Conservation (phyloP, 1,140 invertebrate genomes). For the Aethina tumida region DNA sequence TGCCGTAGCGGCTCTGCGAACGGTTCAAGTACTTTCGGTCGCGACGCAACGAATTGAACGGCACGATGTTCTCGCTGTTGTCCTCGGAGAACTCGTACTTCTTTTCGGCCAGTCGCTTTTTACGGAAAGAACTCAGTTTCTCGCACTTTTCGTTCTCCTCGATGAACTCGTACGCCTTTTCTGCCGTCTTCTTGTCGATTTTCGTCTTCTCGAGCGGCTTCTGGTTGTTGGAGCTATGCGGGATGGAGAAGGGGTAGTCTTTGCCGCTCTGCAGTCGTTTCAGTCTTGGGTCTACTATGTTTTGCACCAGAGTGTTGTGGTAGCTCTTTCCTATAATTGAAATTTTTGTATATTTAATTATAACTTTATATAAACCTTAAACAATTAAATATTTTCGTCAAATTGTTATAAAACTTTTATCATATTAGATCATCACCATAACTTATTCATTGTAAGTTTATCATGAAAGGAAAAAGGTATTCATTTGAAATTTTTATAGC, state of each 20-base stretch:
- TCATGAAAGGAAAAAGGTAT: too few species aligned
- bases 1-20: slow-evolving; percentile 24
- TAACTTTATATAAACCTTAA: too few species aligned
- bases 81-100: slow-evolving; percentile 86
- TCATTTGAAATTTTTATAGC: too few species aligned
- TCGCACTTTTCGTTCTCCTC: slow-evolving; percentile 73
- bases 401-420: too few species aligned
- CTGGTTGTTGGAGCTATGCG: slow-evolving; percentile 24
- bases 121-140: slow-evolving; percentile 70
- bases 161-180: slow-evolving; percentile 76
- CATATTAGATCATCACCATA: too few species aligned
- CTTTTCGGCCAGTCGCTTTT: slow-evolving; percentile 75
- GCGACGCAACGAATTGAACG: slow-evolving; percentile 46
- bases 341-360: too few species aligned
- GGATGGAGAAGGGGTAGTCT: slow-evolving; percentile 32
- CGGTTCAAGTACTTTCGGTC: slow-evolving; percentile 30
- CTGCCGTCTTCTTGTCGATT: slow-evolving; percentile 49
- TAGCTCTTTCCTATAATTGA: too few species aligned
- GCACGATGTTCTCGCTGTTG: slow-evolving; percentile 74
- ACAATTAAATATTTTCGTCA: too few species aligned
- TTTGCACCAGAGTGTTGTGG: slow-evolving; percentile 35
- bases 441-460: too few species aligned
- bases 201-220: slow-evolving; percentile 32
- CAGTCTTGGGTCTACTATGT: slow-evolving; percentile 32
- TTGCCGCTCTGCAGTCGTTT: slow-evolving; percentile 30